Evolutionary conservation across 2,797 vertebrate species (phyloP).

Genomic region (Phyllotis vaccarum): DNA sequence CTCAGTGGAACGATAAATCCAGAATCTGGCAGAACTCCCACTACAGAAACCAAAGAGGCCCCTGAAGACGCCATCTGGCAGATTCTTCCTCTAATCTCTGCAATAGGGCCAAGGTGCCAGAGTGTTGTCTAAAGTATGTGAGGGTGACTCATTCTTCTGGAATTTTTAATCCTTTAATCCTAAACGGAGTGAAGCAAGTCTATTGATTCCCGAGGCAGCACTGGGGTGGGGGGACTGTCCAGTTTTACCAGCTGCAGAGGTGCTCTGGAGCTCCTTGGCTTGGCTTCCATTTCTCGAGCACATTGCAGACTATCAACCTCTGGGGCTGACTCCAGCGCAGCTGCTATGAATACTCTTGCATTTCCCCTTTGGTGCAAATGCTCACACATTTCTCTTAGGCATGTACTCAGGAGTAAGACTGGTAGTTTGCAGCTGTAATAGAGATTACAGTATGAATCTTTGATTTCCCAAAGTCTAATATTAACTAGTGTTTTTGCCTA

Average conservation of each 20-base stretch:
- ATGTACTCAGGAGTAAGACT: not conserved
- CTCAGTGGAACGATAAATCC: slow-evolving; percentile 60
- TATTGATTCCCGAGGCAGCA: slow-evolving; percentile 65
- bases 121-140: slow-evolving; percentile 69
- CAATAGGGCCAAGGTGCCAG: slow-evolving; percentile 72
- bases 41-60: slow-evolving; percentile 73
- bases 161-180: slow-evolving; percentile 83
- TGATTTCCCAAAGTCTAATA: slow-evolving; percentile 54
- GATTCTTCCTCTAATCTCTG: slow-evolving; percentile 74
- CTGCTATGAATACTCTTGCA: slow-evolving; percentile 22
- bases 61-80: slow-evolving; percentile 77
- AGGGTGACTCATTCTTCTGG: slow-evolving; percentile 79
- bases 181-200: slow-evolving; percentile 67
- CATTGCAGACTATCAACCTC: not conserved
- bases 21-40: slow-evolving; percentile 68
- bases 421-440: not conserved
- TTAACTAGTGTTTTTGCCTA: slow-evolving; percentile 42
- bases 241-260: slow-evolving; percentile 10
- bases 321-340: not conserved
- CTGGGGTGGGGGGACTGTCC: slow-evolving; percentile 43
- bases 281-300: slow-evolving; percentile 17
- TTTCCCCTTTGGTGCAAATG: not conserved
- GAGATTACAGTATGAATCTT: not conserved
- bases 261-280: slow-evolving; percentile 5
- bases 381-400: slow-evolving; percentile 48